A percentile compares a stretch with the other conserved stretches of the same genome.
These are phyloP conservation scores for Trachythela sp. DNA, from an alignment of 64 coral and sea anemone species.

Conservation along the genomic window DNA sequence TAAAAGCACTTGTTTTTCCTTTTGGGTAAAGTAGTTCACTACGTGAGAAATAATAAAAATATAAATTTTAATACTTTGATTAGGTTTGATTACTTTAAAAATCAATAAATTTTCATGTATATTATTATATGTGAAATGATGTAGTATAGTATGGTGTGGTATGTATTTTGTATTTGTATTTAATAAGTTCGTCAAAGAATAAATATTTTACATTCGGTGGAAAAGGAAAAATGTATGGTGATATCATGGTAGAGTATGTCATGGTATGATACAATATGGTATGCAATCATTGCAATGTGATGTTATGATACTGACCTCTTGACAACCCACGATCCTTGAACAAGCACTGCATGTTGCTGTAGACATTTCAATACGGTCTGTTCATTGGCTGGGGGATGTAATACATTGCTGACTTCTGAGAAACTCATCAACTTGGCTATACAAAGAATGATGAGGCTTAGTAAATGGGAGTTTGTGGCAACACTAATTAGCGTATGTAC, in stretches of 20 bases:
- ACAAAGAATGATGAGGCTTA: neutral
- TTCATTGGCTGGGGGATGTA: constrained; percentile 73
- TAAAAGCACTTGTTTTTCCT: constrained; percentile 17
- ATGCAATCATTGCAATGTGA: neutral
- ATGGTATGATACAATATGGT: no score
- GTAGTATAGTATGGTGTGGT: no score
- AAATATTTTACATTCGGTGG: no score
- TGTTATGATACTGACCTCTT: constrained; percentile 50
- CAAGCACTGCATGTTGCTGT: constrained; percentile 88
- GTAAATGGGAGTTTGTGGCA: constrained; percentile 4
- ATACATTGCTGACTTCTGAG: constrained; percentile 64
- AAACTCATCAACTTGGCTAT: constrained; percentile 89
- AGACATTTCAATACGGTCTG: constrained; percentile 69
- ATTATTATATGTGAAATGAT: no score
- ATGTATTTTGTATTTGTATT: no score
- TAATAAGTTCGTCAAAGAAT: no score
- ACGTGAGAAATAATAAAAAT: neutral
- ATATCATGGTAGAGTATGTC: no score
- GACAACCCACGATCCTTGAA: constrained; percentile 90
- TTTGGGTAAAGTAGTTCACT: constrained; percentile 20
- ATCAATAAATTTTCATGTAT: no score
- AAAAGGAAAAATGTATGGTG: no score
- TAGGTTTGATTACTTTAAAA: no score
- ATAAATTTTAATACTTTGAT: no score
- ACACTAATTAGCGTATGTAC: no score